Evolutionary conservation across 2,113 vertebrate species (phyloP).

Genomic region (Pomatostomus ruficeps): DNA sequence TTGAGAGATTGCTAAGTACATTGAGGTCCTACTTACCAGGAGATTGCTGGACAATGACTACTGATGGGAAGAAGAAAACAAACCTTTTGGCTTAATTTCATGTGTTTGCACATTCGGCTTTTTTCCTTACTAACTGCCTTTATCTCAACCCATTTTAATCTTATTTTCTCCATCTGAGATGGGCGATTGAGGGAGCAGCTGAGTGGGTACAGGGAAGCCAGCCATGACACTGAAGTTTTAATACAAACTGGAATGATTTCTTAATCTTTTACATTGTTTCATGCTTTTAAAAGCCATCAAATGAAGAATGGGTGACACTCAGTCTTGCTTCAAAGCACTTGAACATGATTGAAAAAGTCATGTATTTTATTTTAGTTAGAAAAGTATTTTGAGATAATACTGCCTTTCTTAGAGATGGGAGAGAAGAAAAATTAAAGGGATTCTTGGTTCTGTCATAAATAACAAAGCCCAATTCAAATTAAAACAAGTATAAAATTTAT

Average conservation of each 20-base stretch:
- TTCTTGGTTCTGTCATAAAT: too few species aligned
- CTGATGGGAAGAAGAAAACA: neutral
- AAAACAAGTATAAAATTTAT: too few species aligned
- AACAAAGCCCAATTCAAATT: too few species aligned
- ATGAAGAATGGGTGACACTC: neutral
- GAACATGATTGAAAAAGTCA: neutral
- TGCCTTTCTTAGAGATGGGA: neutral
- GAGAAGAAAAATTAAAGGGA: neutral
- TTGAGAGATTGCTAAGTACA: accelerated
- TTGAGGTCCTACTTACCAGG: neutral
- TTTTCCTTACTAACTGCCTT: neutral
- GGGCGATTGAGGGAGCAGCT: accelerated
- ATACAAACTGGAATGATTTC: neutral
- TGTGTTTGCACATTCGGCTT: accelerated
- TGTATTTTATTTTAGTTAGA: neutral
- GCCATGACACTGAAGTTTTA: neutral
- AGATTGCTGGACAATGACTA: neutral
- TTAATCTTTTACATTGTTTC: neutral
- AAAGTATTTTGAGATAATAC: neutral
- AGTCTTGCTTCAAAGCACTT: neutral
- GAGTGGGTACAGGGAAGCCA: neutral
- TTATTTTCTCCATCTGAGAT: neutral
- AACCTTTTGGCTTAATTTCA: neutral
- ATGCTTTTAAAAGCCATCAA: neutral
- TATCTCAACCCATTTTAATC: neutral